Evolutionary conservation across 2,888 invertebrate genomes (phyloP).

Genomic region (Drosophila meridionalis): DNA sequence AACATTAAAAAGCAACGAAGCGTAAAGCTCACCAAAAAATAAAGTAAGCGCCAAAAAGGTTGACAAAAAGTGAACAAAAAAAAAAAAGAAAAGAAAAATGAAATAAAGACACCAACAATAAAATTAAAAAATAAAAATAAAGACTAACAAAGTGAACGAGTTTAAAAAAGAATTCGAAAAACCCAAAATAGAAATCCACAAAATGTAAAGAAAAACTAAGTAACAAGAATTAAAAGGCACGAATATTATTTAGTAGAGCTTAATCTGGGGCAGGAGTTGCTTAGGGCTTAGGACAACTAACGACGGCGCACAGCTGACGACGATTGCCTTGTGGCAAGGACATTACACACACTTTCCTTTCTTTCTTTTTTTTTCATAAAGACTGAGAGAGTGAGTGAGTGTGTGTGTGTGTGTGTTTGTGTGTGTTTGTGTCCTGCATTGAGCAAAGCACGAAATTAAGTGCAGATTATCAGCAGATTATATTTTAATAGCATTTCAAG

Average conservation of each 20-base stretch:
- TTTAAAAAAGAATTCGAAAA: background rate
- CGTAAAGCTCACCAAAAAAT: slow-evolving; percentile 51
- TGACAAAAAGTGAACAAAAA: slow-evolving; percentile 18
- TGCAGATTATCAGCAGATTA: slow-evolving; percentile 81
- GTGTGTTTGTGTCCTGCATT: slow-evolving; percentile 30
- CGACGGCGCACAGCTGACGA: slow-evolving; percentile 61
- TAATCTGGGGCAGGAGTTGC: slow-evolving; percentile 11
- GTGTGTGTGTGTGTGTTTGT: background rate
- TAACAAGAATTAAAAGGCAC: slow-evolving; percentile 50
- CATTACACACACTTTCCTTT: slow-evolving; percentile 16
- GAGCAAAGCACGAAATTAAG: slow-evolving; percentile 75
- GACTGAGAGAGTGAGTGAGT: background rate
- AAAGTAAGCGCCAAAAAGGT: slow-evolving; percentile 7
- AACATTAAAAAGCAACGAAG: slow-evolving; percentile 77
- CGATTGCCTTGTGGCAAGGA: slow-evolving; percentile 44
- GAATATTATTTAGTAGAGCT: slow-evolving; percentile 27
- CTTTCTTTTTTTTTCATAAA: slow-evolving; percentile 6
- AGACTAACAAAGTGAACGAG: slow-evolving; percentile 55
- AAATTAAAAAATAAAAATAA: slow-evolving; percentile 31
- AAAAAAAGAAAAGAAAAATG: background rate
- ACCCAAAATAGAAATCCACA: background rate
- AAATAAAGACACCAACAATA: slow-evolving; percentile 35
- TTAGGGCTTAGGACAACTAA: slow-evolving; percentile 33
- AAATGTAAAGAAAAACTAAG: slow-evolving; percentile 7
- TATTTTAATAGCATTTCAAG: slow-evolving; percentile 82